These are phyloP conservation scores for Poicephalus meyeri DNA, from an alignment of 2,113 vertebrate species.

Conservation along the genomic window DNA sequence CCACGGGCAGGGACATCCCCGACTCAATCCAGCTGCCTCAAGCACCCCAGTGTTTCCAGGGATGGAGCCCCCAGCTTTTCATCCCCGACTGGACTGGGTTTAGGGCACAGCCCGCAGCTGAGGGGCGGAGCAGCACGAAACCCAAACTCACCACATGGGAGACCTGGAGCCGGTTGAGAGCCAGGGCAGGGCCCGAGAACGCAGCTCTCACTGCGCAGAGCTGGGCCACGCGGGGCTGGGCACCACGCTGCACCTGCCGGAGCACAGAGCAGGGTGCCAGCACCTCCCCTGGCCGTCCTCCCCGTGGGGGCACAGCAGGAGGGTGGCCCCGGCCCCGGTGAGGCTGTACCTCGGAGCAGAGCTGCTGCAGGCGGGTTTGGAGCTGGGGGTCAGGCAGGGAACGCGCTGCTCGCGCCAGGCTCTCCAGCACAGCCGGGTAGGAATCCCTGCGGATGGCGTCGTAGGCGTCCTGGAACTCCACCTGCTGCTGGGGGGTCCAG, in stretches of 20 bases:
- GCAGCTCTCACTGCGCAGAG: slow-evolving; percentile 77
- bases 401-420: slow-evolving; percentile 52
- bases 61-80: neutral
- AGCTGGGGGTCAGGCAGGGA: slow-evolving; percentile 69
- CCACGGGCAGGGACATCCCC: neutral
- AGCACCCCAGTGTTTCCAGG: neutral
- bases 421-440: slow-evolving; percentile 70
- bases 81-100: fast-evolving
- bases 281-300: neutral
- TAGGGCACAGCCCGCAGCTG: neutral
- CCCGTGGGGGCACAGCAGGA: too few species aligned
- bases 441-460: slow-evolving; percentile 71
- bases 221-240: slow-evolving; percentile 75
- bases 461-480: slow-evolving; percentile 81
- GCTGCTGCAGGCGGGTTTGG: slow-evolving; percentile 67
- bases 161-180: slow-evolving; percentile 70
- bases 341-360: slow-evolving; percentile 77
- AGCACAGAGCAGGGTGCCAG: neutral
- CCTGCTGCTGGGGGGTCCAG: slow-evolving; percentile 88
- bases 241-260: slow-evolving; percentile 81
- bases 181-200: slow-evolving; percentile 80
- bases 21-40: neutral
- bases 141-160: slow-evolving; percentile 78
- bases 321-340: fast-evolving
- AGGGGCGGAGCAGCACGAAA: fast-evolving